phyloP scores from a whole-genome alignment of 2,113 vertebrate genomes.

The Anolis sagrei region DNA sequence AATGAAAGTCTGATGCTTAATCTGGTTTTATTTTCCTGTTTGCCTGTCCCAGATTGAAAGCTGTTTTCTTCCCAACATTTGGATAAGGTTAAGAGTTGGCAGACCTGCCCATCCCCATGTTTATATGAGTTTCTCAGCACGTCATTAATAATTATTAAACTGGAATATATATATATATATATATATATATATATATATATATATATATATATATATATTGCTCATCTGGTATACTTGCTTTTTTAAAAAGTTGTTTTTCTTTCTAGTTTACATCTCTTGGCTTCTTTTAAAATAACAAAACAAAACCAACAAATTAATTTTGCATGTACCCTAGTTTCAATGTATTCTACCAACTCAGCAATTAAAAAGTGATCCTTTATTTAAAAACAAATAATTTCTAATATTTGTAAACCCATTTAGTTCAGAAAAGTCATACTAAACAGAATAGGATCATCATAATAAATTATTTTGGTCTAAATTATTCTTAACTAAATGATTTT shows the following conservation, averaged over 20 bases:
- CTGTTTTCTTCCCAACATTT: conserved; percentile 79
- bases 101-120: conserved; percentile 68
- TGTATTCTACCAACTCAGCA: conserved; percentile 57
- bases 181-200: not conserved
- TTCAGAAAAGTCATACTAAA: not conserved
- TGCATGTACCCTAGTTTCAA: conserved; percentile 65
- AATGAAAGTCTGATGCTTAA: conserved; percentile 59
- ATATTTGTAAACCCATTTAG: not conserved
- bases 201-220: conserved; percentile 48
- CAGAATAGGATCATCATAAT: not conserved
- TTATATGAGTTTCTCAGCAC: conserved; percentile 76
- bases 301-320: conserved; percentile 65
- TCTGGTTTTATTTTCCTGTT: conserved; percentile 56
- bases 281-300: conserved; percentile 44
- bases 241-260: conserved; percentile 66
- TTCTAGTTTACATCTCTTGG: conserved; percentile 46
- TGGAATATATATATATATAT: conserved; percentile 27
- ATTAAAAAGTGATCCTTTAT: conserved; percentile 29
- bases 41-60: conserved; percentile 74
- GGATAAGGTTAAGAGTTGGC: conserved; percentile 73
- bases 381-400: not conserved
- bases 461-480: too few species aligned
- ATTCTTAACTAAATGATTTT: not conserved
- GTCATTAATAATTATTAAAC: conserved; percentile 76
- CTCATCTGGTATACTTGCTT: conserved; percentile 49